Percentiles rank a stretch among this genome's conserved stretches.
These are phyloP conservation scores for Rhizoglyphus robini DNA, from an alignment of 1,140 invertebrate species.

Conservation along the genomic window DNA sequence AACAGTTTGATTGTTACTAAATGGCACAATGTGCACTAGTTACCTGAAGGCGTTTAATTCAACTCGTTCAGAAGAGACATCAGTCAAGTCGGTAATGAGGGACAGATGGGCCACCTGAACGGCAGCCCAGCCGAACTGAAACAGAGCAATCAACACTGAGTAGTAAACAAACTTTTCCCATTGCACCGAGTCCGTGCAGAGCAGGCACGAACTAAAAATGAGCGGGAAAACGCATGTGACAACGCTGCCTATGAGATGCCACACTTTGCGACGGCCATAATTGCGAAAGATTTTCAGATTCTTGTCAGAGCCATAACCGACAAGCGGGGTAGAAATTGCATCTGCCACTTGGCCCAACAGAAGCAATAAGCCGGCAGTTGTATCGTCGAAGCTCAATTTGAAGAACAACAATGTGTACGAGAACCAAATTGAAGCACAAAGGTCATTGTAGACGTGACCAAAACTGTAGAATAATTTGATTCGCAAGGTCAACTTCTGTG, in stretches of 20 bases:
- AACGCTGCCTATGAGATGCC: background rate
- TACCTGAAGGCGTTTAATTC: background rate
- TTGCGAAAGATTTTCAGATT: background rate
- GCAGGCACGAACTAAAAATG: background rate
- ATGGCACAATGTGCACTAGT: background rate
- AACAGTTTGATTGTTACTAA: background rate
- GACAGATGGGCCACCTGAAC: background rate
- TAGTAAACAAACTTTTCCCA: background rate
- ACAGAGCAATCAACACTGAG: background rate
- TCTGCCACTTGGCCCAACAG: background rate
- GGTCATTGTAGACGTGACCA: background rate
- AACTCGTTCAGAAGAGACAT: background rate
- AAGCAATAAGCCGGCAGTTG: background rate
- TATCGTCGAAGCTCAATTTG: background rate
- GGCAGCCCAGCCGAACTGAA: background rate
- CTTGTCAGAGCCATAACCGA: background rate
- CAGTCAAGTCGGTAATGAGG: background rate
- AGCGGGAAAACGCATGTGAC: background rate
- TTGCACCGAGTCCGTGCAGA: background rate
- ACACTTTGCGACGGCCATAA: background rate
- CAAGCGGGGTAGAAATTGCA: background rate
- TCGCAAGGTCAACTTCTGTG: constrained; percentile 11
- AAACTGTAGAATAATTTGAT: constrained; percentile 39
- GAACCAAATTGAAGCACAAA: constrained; percentile 3
- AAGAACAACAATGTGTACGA: background rate